A percentile compares a stretch with the other conserved stretches of the same genome.
phyloP scores from a whole-genome alignment of 1,140 invertebrate genomes.

The Spodoptera litura region DNA sequence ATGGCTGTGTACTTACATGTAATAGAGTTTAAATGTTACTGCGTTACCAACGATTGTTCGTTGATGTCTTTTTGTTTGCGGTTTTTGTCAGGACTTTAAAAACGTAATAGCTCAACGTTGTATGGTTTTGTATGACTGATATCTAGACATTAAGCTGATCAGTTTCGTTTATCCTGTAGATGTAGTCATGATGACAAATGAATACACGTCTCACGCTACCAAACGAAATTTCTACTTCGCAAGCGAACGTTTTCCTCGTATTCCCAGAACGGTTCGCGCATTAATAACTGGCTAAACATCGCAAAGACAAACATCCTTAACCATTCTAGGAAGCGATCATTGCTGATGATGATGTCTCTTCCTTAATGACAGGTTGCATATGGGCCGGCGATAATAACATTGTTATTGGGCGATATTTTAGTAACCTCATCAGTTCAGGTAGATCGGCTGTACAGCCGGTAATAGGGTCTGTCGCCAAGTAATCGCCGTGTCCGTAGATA shows the following conservation, averaged over 20 bases:
- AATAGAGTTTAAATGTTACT: too few species aligned
- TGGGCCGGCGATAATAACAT: conserved; percentile 33
- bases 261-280: conserved; percentile 24
- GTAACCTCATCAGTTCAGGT: conserved; percentile 42
- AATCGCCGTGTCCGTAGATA: conserved; percentile 58
- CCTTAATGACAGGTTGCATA: conserved; percentile 33
- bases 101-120: too few species aligned
- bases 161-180: too few species aligned
- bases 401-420: conserved; percentile 43
- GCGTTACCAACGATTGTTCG: too few species aligned
- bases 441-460: conserved; percentile 40
- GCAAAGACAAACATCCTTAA: conserved; percentile 41
- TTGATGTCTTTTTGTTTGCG: too few species aligned
- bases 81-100: too few species aligned
- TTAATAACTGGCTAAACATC: conserved; percentile 7
- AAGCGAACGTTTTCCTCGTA: not conserved
- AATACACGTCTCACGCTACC: not conserved
- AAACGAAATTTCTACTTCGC: not conserved
- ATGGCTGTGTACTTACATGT: too few species aligned
- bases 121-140: too few species aligned
- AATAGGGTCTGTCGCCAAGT: conserved; percentile 66
- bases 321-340: conserved; percentile 32
- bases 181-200: too few species aligned
- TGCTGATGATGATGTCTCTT: conserved; percentile 28
- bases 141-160: too few species aligned